These are phyloP conservation scores for Morelia viridis DNA, from an alignment of 2,797 vertebrate genomes.

Conservation along the genomic window DNA sequence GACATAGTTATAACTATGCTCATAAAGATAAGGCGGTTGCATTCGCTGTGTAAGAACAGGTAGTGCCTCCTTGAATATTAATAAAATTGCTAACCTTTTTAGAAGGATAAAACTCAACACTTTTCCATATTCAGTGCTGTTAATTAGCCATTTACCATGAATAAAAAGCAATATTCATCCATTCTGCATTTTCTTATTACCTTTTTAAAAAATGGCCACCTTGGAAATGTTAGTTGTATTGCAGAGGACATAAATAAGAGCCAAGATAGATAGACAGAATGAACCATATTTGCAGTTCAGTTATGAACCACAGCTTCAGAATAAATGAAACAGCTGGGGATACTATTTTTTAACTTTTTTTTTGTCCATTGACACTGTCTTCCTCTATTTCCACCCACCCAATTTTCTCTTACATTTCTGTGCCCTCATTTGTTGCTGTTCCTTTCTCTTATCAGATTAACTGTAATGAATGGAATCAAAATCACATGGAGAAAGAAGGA, in stretches of 20 bases:
- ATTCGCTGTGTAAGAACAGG: neutral
- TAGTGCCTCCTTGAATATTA: neutral
- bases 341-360: conserved; percentile 7
- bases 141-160: neutral
- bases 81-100: neutral
- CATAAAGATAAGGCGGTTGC: neutral
- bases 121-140: conserved; percentile 1
- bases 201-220: conserved; percentile 58
- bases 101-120: neutral
- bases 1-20: no score
- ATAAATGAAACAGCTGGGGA: conserved; percentile 26
- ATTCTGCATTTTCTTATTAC: conserved; percentile 35
- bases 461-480: conserved; percentile 74
- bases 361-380: conserved; percentile 44
- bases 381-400: conserved; percentile 29
- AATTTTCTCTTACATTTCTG: conserved; percentile 59
- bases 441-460: conserved; percentile 77
- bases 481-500: conserved; percentile 66
- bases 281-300: conserved; percentile 17
- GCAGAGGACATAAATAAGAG: conserved; percentile 41
- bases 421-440: conserved; percentile 51
- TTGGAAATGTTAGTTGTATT: conserved; percentile 6
- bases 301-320: conserved; percentile 38
- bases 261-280: conserved; percentile 34
- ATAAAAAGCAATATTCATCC: fast-evolving